Conservation (phyloP, 2,888 invertebrate genomes). For the Bembecia ichneumoniformis region DNA sequence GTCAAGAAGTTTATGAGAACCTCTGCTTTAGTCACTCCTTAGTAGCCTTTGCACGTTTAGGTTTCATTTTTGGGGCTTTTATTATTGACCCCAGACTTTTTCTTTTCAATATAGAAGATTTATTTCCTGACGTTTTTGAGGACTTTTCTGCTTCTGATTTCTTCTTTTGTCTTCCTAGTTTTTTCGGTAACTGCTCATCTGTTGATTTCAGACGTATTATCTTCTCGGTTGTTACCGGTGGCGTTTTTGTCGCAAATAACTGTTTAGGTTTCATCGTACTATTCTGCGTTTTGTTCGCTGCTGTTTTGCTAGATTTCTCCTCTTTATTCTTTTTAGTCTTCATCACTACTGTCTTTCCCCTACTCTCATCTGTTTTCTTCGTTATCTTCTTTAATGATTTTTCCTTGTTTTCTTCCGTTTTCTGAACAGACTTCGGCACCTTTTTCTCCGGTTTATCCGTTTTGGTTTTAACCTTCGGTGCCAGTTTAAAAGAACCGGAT, state of each 20-base stretch:
- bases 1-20: no score
- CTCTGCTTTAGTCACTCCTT: no score
- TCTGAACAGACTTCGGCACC: neutral
- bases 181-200: conserved; percentile 1
- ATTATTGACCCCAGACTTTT: conserved; percentile 55
- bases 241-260: neutral
- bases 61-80: conserved; percentile 59
- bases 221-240: neutral
- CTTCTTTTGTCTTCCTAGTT: conserved; percentile 15
- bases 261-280: no score
- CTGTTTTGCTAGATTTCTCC: neutral
- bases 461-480: conserved; percentile 24
- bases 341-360: conserved; percentile 6
- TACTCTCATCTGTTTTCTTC: conserved; percentile 6
- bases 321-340: neutral
- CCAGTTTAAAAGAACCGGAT: conserved; percentile 49
- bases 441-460: conserved; percentile 6
- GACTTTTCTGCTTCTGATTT: neutral
- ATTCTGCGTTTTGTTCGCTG: neutral
- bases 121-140: conserved; percentile 33
- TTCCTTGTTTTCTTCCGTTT: conserved; percentile 10
- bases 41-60: conserved; percentile 14
- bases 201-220: neutral
- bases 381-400: conserved; percentile 10
- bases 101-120: conserved; percentile 32